These are phyloP conservation scores for Isurus oxyrinchus DNA, from an alignment of 2,113 vertebrate species.

Conservation along the genomic window DNA sequence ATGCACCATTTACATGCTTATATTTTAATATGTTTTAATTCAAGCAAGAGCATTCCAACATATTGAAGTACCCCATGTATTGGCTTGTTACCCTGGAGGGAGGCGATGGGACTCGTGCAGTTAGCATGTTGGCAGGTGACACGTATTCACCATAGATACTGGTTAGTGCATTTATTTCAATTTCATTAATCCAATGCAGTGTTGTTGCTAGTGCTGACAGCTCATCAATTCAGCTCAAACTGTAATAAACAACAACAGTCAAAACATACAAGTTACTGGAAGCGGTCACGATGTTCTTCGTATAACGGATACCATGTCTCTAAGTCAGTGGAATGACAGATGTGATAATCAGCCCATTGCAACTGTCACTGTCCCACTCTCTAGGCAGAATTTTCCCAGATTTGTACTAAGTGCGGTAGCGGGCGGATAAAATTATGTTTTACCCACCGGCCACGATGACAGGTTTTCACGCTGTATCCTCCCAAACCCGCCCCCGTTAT, in stretches of 20 bases:
- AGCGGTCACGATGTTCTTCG: neutral
- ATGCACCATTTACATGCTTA: too few relatives aligned
- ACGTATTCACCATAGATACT: neutral
- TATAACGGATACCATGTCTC: neutral
- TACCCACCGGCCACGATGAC: too few relatives aligned
- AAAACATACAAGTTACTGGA: neutral
- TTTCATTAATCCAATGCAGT: neutral
- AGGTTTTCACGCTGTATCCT: too few relatives aligned
- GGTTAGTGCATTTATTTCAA: neutral
- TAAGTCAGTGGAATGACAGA: neutral
- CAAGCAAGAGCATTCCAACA: neutral
- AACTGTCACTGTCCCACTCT: neutral
- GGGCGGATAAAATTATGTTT: too few relatives aligned
- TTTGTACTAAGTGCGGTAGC: too few relatives aligned
- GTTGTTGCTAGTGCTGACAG: neutral
- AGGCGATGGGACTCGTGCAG: neutral
- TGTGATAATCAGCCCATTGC: neutral
- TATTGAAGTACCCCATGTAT: neutral
- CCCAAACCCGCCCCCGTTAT: too few relatives aligned
- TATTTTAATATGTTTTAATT: neutral
- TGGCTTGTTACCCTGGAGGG: neutral
- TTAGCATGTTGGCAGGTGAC: neutral
- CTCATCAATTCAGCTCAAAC: neutral
- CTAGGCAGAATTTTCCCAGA: too few relatives aligned
- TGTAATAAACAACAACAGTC: neutral